Evolutionary conservation across 2,888 invertebrate genomes (phyloP).

Genomic region (Parasteatoda lunata): DNA sequence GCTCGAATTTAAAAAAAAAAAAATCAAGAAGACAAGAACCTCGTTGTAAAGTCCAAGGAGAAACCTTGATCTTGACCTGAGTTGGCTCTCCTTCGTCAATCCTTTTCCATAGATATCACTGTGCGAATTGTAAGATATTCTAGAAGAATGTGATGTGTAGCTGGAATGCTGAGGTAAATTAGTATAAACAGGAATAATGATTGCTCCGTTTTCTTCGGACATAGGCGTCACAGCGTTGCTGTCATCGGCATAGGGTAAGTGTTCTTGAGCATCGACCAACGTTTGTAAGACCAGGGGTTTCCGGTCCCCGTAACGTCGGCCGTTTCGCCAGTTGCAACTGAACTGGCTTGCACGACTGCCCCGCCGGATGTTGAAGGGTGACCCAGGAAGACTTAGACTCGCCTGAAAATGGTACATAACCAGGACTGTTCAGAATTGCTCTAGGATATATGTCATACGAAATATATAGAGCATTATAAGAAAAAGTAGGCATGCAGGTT

Average conservation of each 20-base stretch:
- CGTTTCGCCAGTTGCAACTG: conserved; percentile 82
- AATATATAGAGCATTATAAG: too few relatives aligned
- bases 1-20: background rate
- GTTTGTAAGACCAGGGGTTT: conserved; percentile 95
- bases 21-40: conserved; percentile 51
- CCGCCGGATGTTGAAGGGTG: conserved; percentile 94
- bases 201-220: conserved; percentile 97
- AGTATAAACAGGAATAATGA: conserved; percentile 92
- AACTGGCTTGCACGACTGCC: conserved; percentile 90
- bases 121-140: conserved; percentile 94
- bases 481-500: too few relatives aligned
- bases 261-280: conserved; percentile 86
- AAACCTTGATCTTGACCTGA: conserved; percentile 77
- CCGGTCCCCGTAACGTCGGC: conserved; percentile 85
- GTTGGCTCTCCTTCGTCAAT: conserved; percentile 90
- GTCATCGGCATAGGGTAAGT: conserved; percentile 97
- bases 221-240: conserved; percentile 97
- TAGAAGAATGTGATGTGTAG: conserved; percentile 94
- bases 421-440: background rate
- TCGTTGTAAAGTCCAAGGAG: conserved; percentile 70
- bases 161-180: conserved; percentile 93
- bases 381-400: conserved; percentile 96
- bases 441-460: background rate
- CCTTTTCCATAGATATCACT: conserved; percentile 87
- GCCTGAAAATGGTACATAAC: conserved; percentile 80